A percentile compares a stretch with the other conserved stretches of the same genome.
Evolutionary conservation across 2,113 vertebrate genomes (phyloP).

Genomic region (Chlorodrepanis virens): DNA sequence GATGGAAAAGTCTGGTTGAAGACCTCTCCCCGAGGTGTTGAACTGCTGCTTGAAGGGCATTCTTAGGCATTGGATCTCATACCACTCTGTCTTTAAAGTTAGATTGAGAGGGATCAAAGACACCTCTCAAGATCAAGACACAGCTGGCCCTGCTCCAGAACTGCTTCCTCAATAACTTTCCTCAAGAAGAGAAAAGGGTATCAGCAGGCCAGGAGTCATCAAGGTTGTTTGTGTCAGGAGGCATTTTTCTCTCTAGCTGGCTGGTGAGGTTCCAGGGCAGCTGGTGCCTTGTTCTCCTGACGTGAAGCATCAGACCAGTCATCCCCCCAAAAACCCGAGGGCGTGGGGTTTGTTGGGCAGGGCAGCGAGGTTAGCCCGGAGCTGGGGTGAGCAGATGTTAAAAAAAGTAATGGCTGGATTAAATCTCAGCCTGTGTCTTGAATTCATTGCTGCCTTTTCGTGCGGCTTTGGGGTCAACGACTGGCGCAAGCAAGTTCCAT

Average conservation of each 20-base stretch:
- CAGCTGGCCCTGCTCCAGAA: constrained; percentile 30
- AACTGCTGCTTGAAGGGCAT: neutral
- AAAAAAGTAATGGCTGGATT: neutral
- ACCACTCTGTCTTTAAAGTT: neutral
- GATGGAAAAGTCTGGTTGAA: neutral
- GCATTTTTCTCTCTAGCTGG: neutral
- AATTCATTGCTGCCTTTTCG: neutral
- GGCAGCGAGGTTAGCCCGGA: neutral
- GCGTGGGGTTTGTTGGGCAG: neutral
- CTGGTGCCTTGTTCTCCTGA: neutral
- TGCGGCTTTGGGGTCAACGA: neutral
- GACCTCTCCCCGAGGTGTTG: neutral
- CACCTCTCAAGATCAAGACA: neutral
- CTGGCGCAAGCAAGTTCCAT: neutral
- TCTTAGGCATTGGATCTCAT: neutral
- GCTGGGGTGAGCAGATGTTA: neutral
- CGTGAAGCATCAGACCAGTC: neutral
- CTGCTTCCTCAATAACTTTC: constrained; percentile 41
- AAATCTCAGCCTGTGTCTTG: neutral
- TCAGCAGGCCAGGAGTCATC: neutral
- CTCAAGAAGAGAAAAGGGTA: constrained; percentile 1
- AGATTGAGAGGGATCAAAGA: constrained; percentile 22
- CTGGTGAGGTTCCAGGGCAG: neutral
- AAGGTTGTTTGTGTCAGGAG: neutral
- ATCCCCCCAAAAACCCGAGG: neutral